These are phyloP conservation scores for Orthosia cruda DNA, from an alignment of 2,888 invertebrate species.

Conservation along the genomic window DNA sequence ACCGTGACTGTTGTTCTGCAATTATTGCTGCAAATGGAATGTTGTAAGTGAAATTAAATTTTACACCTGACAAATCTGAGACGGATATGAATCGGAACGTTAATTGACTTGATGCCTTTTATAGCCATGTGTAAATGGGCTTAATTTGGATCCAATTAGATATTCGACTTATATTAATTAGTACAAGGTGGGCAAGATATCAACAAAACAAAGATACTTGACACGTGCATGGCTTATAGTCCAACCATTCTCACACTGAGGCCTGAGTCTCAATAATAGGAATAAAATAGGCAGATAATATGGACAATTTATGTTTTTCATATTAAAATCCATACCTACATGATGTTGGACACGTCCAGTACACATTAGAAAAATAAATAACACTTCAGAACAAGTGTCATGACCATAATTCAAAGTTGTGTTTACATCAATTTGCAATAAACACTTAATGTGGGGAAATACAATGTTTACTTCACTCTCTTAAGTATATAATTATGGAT, in stretches of 20 bases:
- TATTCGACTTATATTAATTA: conserved; percentile 38
- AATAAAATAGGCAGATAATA: background rate
- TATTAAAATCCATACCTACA: background rate
- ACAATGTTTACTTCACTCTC: conserved; percentile 9
- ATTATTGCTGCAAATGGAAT: conserved; percentile 66
- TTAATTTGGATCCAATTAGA: conserved; percentile 54
- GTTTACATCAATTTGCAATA: conserved; percentile 45
- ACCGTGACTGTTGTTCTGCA: conserved; percentile 66
- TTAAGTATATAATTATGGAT: background rate
- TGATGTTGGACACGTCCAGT: conserved; percentile 1
- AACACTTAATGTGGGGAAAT: conserved; percentile 19
- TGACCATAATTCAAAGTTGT: conserved; percentile 17
- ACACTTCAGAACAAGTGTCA: conserved; percentile 24
- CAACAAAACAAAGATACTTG: conserved; percentile 13
- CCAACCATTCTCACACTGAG: too few relatives aligned
- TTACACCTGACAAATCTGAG: conserved; percentile 52
- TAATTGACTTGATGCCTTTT: conserved; percentile 49
- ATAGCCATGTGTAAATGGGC: conserved; percentile 46
- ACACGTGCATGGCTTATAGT: background rate
- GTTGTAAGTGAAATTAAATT: conserved; percentile 73
- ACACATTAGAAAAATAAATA: conserved; percentile 21
- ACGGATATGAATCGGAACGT: conserved; percentile 57
- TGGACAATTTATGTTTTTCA: background rate
- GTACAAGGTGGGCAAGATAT: conserved; percentile 17
- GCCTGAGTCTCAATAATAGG: background rate